Evolutionary conservation across 2,888 invertebrate species (phyloP), one percentile per base, ranked within the genome.

Genomic region (Trisateles emortualis): DNA sequence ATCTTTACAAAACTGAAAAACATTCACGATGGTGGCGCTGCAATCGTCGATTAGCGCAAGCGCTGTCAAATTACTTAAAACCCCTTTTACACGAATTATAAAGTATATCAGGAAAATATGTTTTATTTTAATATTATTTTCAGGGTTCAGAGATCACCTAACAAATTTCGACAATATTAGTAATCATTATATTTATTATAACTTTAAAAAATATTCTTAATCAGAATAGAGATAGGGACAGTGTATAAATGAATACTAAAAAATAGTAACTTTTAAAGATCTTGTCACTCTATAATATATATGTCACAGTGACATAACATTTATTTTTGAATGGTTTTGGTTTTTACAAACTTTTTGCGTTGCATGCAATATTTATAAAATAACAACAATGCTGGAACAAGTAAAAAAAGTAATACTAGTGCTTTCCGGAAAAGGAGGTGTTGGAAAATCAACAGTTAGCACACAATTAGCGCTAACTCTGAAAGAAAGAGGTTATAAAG

Each of bases 351-450:
- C 47, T 33, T 41, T 38, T 30, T 49, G 9, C 26, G 0, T 44
- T 43, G 1, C 9, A 36, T 0, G 36, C 16, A 11, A 11, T 26
- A 9, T 24, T 9, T n/a, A 22, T 2, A n/a, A 9, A 9, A 2
- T 17, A 50, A 30, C 43, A 22, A 76, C 45, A 64, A 97, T 97
- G 96, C 89, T 97, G 70, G 95, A 96, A 45, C 94, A 94, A 61
- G 96, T 98, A 4, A 97, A 97, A 86, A 96, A 97, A 81, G 94
- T 98, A 35, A 95, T 99, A 75, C 93, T 99, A 68, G 95, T 99
- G n/a, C 93, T 99, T 44, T 99, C 99, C 0, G 99, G 99, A 1
- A 99, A 99, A 94, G 99, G 99, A 17, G 99, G 99, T 33, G 99
- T 99, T 19, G 99, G 99, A 10, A 99, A 99, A 93, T 99, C 99